A percentile compares a stretch with the other conserved stretches of the same genome.
These are phyloP conservation scores for Protonemura montana DNA, from an alignment of 2,888 invertebrate genomes.

Conservation along the genomic window DNA sequence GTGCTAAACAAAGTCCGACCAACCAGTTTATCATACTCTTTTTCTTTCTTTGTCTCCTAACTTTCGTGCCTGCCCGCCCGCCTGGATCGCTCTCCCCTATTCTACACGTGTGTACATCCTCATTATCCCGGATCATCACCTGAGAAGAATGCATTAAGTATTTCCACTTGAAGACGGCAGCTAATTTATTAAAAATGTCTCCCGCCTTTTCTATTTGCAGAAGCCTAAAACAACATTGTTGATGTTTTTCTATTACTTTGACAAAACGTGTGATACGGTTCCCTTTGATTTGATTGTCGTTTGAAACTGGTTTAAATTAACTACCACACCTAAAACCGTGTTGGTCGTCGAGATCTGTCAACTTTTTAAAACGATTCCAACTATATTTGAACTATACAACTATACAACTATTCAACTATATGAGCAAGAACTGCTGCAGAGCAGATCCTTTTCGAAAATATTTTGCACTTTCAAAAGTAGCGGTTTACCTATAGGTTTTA, in stretches of 20 bases:
- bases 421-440: too few species aligned
- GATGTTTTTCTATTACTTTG: not conserved
- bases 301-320: not conserved
- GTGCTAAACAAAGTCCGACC: slow-evolving; percentile 37
- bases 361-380: too few species aligned
- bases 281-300: too few species aligned
- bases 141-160: slow-evolving; percentile 46
- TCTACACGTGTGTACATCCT: slow-evolving; percentile 35
- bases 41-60: slow-evolving; percentile 22
- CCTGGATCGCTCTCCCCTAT: not conserved
- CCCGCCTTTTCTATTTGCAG: not conserved
- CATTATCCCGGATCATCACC: slow-evolving; percentile 43
- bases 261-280: not conserved
- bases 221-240: not conserved
- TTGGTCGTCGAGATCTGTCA: too few species aligned
- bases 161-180: slow-evolving; percentile 30
- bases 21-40: slow-evolving; percentile 44
- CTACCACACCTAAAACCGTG: not conserved
- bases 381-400: too few species aligned
- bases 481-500: too few species aligned
- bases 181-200: not conserved
- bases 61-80: not conserved
- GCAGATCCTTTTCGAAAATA: too few species aligned
- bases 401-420: too few species aligned
- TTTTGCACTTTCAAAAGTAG: too few species aligned